Base-by-base conservation (phyloP, 2,888 invertebrate species). In the Electrophaes corylata region DNA sequence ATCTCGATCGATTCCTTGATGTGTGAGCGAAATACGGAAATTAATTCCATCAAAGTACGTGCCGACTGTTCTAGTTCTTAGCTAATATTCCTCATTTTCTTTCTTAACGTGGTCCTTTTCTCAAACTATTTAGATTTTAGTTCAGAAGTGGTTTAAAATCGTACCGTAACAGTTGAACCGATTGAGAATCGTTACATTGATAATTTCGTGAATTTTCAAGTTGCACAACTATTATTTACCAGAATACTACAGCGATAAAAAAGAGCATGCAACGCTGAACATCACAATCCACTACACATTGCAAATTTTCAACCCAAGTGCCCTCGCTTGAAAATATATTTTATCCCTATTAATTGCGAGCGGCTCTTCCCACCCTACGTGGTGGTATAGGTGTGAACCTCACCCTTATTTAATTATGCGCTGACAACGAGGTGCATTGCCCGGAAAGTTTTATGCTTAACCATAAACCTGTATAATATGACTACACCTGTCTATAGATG, bases 331-430 rank as follows among this genome's bases (percentile, higher is more conserved):
- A 39, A 50, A 49, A 33, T 54, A 43, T 48, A 48, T 52, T 56
- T 52, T 39, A 47, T 55, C 52, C 51, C 19, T 51, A 48, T 60
- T 56, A 73, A 70, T 71, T 61, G 69, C 51, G 65, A 63, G 58
- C 20, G 49, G 23, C 8, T 43, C 26, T 26, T 1, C 35, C 46
- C 49, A 60, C 70, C 57, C 61, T 60, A 48, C 58, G 57, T 45
- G 63, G 59, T 70, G 67, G 73, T 35, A 71, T 67, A 55, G 65
- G 62, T 55, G 62, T 69, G 65, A 69, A 65, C 26, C 68, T 64
- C 69, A 64, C 65, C 66, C 70, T 65, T 69, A 69, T 78, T 81
- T 82, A 83, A 84, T 84, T 83, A 83, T 83, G 81, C 83, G 81
- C 70, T 71, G 69, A 70, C 71, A 70, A 66, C 72, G 66, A 75